phyloP scores from a whole-genome alignment of 2,797 vertebrate species.

The Rhinogobio ventralis region DNA sequence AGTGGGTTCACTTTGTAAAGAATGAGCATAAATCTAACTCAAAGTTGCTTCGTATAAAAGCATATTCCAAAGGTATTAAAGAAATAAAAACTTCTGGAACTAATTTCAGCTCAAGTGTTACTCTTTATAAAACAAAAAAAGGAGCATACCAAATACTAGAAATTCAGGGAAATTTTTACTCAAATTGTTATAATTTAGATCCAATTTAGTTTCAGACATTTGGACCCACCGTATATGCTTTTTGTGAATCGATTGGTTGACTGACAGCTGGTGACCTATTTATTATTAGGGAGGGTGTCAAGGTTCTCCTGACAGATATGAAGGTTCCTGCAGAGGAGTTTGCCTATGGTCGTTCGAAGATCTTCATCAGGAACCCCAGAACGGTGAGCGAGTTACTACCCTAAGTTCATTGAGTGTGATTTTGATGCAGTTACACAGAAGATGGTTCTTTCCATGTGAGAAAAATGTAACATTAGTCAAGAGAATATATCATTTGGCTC shows the following conservation, averaged over 20 bases:
- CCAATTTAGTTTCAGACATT: neutral
- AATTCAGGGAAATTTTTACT: neutral
- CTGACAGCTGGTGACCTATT: slow-evolving; percentile 32
- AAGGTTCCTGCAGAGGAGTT: slow-evolving; percentile 89
- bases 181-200: neutral
- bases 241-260: slow-evolving; percentile 16
- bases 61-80: neutral
- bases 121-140: neutral
- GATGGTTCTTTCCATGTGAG: slow-evolving; percentile 3
- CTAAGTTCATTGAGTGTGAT: neutral
- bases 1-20: neutral
- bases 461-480: neutral
- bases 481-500: neutral
- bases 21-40: neutral
- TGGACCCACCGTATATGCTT: neutral
- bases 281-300: slow-evolving; percentile 87
- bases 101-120: neutral
- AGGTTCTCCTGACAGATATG: slow-evolving; percentile 89
- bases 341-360: slow-evolving; percentile 95
- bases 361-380: slow-evolving; percentile 99
- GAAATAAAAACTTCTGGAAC: neutral
- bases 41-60: neutral
- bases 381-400: slow-evolving; percentile 79
- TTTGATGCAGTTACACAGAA: neutral
- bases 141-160: neutral